Conservation (phyloP, 2,888 invertebrate genomes). For the Eugnorisma glareosa region DNA sequence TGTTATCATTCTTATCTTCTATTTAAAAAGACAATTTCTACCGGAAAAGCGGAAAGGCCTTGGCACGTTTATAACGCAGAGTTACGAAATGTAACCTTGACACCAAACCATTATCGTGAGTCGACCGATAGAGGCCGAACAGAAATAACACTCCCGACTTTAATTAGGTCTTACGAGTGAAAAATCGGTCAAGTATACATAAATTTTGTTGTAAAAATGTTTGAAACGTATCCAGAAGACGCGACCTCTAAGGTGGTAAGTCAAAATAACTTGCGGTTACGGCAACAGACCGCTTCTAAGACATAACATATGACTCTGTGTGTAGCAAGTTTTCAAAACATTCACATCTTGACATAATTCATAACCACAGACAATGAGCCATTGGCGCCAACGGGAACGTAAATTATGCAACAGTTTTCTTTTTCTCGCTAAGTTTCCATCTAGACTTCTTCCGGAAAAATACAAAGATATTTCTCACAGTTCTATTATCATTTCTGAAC, state of each 20-base stretch:
- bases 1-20: slow-evolving; percentile 67
- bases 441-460: slow-evolving; percentile 51
- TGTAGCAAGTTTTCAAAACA: slow-evolving; percentile 83
- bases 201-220: slow-evolving; percentile 73
- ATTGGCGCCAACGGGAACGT: slow-evolving; percentile 79
- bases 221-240: slow-evolving; percentile 80
- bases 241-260: slow-evolving; percentile 74
- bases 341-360: slow-evolving; percentile 79
- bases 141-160: slow-evolving; percentile 83
- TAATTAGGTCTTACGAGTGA: slow-evolving; percentile 83
- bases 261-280: slow-evolving; percentile 71
- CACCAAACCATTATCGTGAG: slow-evolving; percentile 88
- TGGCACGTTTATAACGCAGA: slow-evolving; percentile 81
- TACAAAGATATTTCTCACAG: slow-evolving; percentile 27
- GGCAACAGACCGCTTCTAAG: slow-evolving; percentile 64
- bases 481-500: slow-evolving; percentile 3
- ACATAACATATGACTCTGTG: slow-evolving; percentile 77
- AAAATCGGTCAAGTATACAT: slow-evolving; percentile 88
- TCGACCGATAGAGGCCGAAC: slow-evolving; percentile 85
- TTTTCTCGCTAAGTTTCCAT: slow-evolving; percentile 60
- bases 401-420: slow-evolving; percentile 65
- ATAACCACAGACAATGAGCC: slow-evolving; percentile 78
- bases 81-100: slow-evolving; percentile 88
- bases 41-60: slow-evolving; percentile 83
- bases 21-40: slow-evolving; percentile 71